Conservation (phyloP, 1,140 invertebrate genomes). For the Drosophila bocki region DNA sequence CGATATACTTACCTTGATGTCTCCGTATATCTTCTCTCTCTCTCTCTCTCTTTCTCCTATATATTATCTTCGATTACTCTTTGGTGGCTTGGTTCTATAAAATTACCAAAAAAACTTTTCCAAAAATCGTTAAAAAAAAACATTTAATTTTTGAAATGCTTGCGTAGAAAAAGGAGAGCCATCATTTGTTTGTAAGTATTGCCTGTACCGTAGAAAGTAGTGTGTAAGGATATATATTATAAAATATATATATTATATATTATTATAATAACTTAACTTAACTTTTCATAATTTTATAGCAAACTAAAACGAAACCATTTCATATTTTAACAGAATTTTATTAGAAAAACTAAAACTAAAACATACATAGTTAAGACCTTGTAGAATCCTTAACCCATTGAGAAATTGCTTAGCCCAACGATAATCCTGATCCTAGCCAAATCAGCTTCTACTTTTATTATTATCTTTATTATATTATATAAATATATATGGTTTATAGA, state of each 20-base stretch:
- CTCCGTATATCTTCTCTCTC: conserved; percentile 10
- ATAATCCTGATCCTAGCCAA: no score
- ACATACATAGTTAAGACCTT: neutral
- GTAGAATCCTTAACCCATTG: neutral
- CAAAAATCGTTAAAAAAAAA: conserved; percentile 13
- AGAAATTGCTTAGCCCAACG: neutral
- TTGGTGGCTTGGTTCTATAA: conserved; percentile 65
- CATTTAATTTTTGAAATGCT: conserved; percentile 46
- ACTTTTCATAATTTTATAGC: no score
- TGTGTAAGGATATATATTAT: neutral
- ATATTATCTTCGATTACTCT: conserved; percentile 23
- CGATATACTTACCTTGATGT: conserved; percentile 1
- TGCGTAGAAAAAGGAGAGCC: conserved; percentile 84
- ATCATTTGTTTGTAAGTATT: conserved; percentile 83
- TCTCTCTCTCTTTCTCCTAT: conserved; percentile 19
- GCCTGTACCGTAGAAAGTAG: conserved; percentile 1
- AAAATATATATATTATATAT: no score
- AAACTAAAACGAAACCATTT: no score
- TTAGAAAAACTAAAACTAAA: neutral
- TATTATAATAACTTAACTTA: no score
- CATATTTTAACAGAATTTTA: neutral
- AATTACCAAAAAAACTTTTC: conserved; percentile 19
- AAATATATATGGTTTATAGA: no score
- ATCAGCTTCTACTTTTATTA: no score
- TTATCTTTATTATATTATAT: no score